Evolutionary conservation across 1,140 invertebrate genomes (phyloP), one percentile per base, ranked within the genome.

Genomic region (Onthophagus taurus): DNA sequence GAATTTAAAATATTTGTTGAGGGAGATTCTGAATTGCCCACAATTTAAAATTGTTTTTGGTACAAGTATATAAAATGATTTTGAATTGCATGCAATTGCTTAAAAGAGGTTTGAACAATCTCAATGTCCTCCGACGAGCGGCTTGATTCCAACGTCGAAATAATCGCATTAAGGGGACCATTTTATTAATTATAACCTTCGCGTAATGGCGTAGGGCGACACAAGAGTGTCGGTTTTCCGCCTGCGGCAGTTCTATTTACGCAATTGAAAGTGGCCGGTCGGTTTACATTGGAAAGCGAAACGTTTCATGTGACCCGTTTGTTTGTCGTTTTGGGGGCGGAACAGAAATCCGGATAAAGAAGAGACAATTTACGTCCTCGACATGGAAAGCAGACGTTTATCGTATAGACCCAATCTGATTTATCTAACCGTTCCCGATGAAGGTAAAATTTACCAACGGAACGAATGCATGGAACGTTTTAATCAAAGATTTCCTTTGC

Each of bases 111-210:
- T n/a, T n/a, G n/a, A n/a, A n/a, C n/a, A n/a, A n/a, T n/a, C n/a
- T n/a, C n/a, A n/a, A n/a, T n/a, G n/a, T n/a, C n/a, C n/a, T n/a
- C n/a, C n/a, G n/a, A n/a, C n/a, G n/a, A n/a, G n/a, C n/a, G n/a
- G 9, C 31, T 17, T 37, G 21, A 19, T 18, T 16, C 12, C 35
- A 21, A 8, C 35, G 8, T 21, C n/a, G n/a, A 8, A 18, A 37
- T 16, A 16, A 18, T 37, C 35, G 35, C n/a, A 11, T 19, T 18
- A 37, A 17, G 13, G 21, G 21, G 23, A 17, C 29, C 38, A 41
- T 41, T 41, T 41, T 41, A 21, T 26, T 41, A 23, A 26, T 26
- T 23, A 41, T 41, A 41, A 24, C 38, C 14, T 41, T 41, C 14
- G 16, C 17, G 16, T 21, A 41, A 17, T 29, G 14, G 38, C 38